Evolutionary conservation across 2,113 vertebrate species (phyloP), one percentile per base, ranked within the genome.

Genomic region (Hemichromis elongatus): DNA sequence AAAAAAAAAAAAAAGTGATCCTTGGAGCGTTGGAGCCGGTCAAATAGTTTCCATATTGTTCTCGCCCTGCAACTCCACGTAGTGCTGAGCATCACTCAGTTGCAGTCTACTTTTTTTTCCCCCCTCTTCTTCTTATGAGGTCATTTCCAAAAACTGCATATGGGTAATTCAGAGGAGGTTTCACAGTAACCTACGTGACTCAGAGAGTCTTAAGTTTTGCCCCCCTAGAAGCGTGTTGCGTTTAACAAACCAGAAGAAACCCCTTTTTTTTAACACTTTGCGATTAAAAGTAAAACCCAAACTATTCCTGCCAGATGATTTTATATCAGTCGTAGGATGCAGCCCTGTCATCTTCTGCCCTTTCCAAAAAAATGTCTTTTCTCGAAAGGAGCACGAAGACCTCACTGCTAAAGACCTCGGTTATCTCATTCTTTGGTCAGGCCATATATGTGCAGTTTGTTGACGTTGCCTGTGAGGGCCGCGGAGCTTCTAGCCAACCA

Each of bases 1-100:
- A 33, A 55, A 37, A 73, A 13, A 21, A 21, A 56, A 33, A 55
- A 37, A 73, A 75, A 83, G 57, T 9, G 50, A 83, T 87, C 83
- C 84, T 35, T 84, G 91, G 77, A 54, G 12, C 59, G 9, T 86
- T 59, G 52, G 83, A 90, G 81, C 61, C 86, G 88, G 77, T 88
- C 40, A 86, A 94, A 96, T 95, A 96, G 90, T 96, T 96, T 96
- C 94, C 95, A 95, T 93, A 90, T 84, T 89, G 90, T 90, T 90
- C 89, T 85, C 66, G 88, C 90, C 42, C 66, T 86, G 77, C 80
- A 63, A 21, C 26, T 75, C 45, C 26, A 75, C 10, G 6, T 57
- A 26, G 59, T 56, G 80, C 73, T 53, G 35, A 87, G 77, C 90
- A 50, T 91, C 91, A 89, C 79, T 61, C 82, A 79, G 9, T 40